Percentiles rank a stretch among this genome's conserved stretches.
These are phyloP conservation scores for Serranus cabrilla DNA, from an alignment of 2,797 vertebrate genomes.

Conservation along the genomic window DNA sequence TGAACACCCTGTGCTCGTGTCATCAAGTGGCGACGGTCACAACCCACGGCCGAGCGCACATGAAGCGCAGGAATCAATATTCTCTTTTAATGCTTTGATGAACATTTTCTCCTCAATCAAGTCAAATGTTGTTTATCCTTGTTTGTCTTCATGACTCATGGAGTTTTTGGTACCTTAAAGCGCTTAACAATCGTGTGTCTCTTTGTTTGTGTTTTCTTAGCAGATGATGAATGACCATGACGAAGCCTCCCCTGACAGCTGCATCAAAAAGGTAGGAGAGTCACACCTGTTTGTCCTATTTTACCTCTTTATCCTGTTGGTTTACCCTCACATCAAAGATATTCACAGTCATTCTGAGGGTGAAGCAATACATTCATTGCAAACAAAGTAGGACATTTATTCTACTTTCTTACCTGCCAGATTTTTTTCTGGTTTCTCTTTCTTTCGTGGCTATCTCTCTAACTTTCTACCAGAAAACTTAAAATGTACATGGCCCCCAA, in stretches of 20 bases:
- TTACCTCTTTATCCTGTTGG: neutral
- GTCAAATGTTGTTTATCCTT: neutral
- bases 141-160: neutral
- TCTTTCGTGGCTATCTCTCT: too few relatives aligned
- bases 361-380: neutral
- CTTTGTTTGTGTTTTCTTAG: conserved; percentile 68
- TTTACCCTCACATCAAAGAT: neutral
- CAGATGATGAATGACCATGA: conserved; percentile 93
- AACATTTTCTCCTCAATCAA: conserved; percentile 12
- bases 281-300: neutral
- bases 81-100: conserved; percentile 37
- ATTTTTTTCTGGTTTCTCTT: too few relatives aligned
- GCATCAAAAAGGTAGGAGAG: conserved; percentile 93
- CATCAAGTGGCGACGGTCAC: conserved; percentile 47
- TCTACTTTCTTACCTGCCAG: too few relatives aligned
- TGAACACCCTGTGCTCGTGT: conserved; percentile 59
- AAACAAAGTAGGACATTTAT: too few relatives aligned
- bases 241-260: conserved; percentile 90
- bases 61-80: conserved; percentile 43
- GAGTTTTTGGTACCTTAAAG: neutral
- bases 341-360: neutral
- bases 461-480: too few relatives aligned
- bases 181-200: conserved; percentile 5
- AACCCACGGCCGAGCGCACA: conserved; percentile 14
- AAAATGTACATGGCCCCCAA: too few relatives aligned